Conservation (phyloP, 2,797 vertebrate genomes). For the Rhodeus uyekii region DNA sequence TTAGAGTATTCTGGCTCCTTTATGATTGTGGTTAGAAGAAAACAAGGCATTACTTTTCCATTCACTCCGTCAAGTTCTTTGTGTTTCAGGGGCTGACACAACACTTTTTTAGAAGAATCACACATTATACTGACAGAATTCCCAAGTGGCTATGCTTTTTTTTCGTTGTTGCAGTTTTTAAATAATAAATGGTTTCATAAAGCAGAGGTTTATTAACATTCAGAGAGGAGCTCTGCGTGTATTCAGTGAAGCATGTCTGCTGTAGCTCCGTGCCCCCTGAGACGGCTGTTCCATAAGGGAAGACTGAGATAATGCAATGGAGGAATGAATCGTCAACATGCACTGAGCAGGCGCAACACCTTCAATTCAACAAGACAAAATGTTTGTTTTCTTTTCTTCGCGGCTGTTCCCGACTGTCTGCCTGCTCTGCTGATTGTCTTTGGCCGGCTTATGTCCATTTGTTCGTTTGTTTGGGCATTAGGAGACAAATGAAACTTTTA, state of each 20-base stretch:
- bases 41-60: constrained; percentile 76
- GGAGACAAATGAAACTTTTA: constrained; percentile 65
- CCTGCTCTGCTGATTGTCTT: constrained; percentile 44
- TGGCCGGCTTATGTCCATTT: constrained; percentile 40
- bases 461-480: constrained; percentile 49
- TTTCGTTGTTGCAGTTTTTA: too few species aligned
- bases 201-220: constrained; percentile 48
- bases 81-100: constrained; percentile 44
- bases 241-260: constrained; percentile 36
- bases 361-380: constrained; percentile 73
- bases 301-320: constrained; percentile 71
- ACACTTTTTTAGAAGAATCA: constrained; percentile 37
- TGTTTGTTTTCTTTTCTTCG: constrained; percentile 62
- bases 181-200: constrained; percentile 46
- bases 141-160: constrained; percentile 17
- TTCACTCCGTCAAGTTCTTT: constrained; percentile 36
- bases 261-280: constrained; percentile 29
- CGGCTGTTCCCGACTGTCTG: constrained; percentile 10
- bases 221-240: constrained; percentile 33
- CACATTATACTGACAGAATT: constrained; percentile 47
- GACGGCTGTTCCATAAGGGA: constrained; percentile 70
- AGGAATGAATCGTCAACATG: constrained; percentile 73
- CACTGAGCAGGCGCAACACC: constrained; percentile 71
- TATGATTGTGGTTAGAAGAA: constrained; percentile 75
- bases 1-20: constrained; percentile 88